Conservation (phyloP, 2,797 vertebrate species). For the Adrianichthys oophorus region DNA sequence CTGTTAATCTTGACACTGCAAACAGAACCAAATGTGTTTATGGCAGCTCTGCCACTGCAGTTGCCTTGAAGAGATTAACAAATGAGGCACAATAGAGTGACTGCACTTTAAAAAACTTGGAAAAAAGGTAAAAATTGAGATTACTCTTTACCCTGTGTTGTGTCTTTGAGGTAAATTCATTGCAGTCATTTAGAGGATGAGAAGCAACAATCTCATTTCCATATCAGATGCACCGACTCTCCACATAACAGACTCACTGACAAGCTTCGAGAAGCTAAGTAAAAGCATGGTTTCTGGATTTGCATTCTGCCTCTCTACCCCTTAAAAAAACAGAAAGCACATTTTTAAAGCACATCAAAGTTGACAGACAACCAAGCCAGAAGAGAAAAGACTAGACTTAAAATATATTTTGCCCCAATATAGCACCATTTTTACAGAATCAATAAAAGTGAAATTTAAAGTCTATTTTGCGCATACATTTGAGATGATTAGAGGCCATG, state of each 20-base stretch:
- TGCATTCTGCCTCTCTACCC: conserved; percentile 54
- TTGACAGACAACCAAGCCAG: conserved; percentile 39
- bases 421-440: conserved; percentile 39
- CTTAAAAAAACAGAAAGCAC: conserved; percentile 47
- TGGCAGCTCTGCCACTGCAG: conserved; percentile 50
- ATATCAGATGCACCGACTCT: conserved; percentile 9
- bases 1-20: conserved; percentile 77
- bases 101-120: conserved; percentile 10
- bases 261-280: conserved; percentile 27
- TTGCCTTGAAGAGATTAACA: conserved; percentile 59
- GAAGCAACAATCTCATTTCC: conserved; percentile 1
- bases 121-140: conserved; percentile 1
- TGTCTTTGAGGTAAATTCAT: neutral
- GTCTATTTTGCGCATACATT: conserved; percentile 60
- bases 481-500: conserved; percentile 65
- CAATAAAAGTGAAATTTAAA: conserved; percentile 68
- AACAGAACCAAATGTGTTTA: conserved; percentile 72
- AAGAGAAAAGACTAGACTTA: conserved; percentile 23
- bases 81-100: conserved; percentile 45
- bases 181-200: conserved; percentile 12
- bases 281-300: conserved; percentile 43
- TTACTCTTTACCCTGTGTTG: neutral
- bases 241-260: conserved; percentile 5
- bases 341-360: conserved; percentile 52
- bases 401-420: conserved; percentile 43